Conservation (phyloP, 2,888 invertebrate genomes). For the Drosophila stalkeri region DNA sequence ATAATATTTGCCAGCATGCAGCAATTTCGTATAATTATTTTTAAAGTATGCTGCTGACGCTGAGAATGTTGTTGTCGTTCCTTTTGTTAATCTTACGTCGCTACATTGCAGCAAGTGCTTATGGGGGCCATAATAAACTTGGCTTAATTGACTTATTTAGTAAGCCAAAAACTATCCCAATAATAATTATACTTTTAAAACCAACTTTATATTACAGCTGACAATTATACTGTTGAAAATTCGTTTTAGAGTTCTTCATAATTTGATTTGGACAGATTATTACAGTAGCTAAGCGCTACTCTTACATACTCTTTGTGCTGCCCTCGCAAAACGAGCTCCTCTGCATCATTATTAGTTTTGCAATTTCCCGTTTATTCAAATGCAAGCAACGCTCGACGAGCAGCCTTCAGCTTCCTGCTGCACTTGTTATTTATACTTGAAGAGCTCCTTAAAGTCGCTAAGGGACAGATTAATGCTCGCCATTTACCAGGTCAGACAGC, state of each 20-base stretch:
- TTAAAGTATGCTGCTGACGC: constrained; percentile 31
- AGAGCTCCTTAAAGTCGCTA: constrained; percentile 61
- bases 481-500: constrained; percentile 4
- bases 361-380: constrained; percentile 77
- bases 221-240: background rate
- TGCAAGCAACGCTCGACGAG: constrained; percentile 51
- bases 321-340: constrained; percentile 33
- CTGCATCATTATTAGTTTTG: constrained; percentile 68
- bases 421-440: constrained; percentile 68
- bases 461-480: constrained; percentile 48
- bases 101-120: constrained; percentile 12
- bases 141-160: background rate
- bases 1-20: constrained; percentile 58
- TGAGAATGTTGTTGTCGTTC: constrained; percentile 4
- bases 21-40: constrained; percentile 64
- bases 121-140: constrained; percentile 11
- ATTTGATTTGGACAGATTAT: background rate
- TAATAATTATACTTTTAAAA: background rate
- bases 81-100: constrained; percentile 16
- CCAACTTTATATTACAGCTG: background rate
- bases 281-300: background rate
- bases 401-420: constrained; percentile 59
- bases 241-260: background rate
- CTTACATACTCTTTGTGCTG: background rate
- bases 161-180: background rate